Evolutionary conservation across 2,113 vertebrate genomes (phyloP), one percentile per base, ranked within the genome.

Genomic region (Sylvilagus bachmani): DNA sequence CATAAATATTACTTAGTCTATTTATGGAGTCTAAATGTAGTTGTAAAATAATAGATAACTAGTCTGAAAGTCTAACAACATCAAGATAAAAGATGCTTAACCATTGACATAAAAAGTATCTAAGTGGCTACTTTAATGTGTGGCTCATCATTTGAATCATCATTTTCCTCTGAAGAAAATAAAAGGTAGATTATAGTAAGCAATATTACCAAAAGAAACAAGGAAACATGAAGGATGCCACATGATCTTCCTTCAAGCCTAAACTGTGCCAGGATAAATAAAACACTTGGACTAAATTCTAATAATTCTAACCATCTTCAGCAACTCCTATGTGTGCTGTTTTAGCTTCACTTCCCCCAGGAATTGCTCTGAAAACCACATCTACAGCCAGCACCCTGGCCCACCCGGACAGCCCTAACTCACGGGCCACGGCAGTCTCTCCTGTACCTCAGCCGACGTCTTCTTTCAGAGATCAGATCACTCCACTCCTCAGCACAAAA

Each of bases 111-210:
- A 73, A 90, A 82, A 83, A 78, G 10, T 27, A 90, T 29, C 36
- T 67, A 71, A 78, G 31, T 11, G 82, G 49, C 22, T 87, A 44
- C 77, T 10, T 73, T 36, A 79, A 69, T 51, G 2, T 22, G n/a
- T 88, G 58, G 73, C 36, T 93, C 81, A 36, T 44, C 44, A 27
- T 67, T 79, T 1, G 25, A 55, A 73, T 5, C 0, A 33, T 51
- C 58, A 25, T 86, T 91, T 93, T 70, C 78, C 21, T 49, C 25
- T 93, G 27, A 61, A 92, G n/a, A 14, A 38, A 31, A n/a, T 62
- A 38, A 61, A 36, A 36, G 6, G 10, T 14, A 14, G 27, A 74
- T 75, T 8, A 31, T 10, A 38, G 29, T 16, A 36, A 55, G 31
- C n/a, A 74, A 14, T 19, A 87, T 21, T 51, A 3, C 53, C 49